Percentiles rank a stretch among this genome's conserved stretches.
Conservation (phyloP, 2,888 invertebrate species). For the Chelonus formosanus region DNA sequence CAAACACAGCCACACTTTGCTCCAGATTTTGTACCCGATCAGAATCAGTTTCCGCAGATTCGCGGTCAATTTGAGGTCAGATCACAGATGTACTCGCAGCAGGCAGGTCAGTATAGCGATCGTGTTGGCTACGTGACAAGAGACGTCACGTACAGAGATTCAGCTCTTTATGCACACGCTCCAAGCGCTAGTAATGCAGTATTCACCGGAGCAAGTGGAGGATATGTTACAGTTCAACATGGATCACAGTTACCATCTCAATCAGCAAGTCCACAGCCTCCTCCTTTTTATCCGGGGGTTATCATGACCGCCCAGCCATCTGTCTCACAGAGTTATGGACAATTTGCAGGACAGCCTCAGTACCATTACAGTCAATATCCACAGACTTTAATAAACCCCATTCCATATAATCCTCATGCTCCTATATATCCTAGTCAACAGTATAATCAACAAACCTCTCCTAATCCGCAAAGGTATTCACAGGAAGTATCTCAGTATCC, state of each 20-base stretch:
- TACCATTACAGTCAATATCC: constrained; percentile 59
- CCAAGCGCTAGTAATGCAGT: constrained; percentile 52
- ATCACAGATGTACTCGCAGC: constrained; percentile 55
- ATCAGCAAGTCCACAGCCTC: constrained; percentile 56
- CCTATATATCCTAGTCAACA: constrained; percentile 55
- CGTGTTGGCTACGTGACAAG: constrained; percentile 58
- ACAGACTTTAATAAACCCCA: constrained; percentile 58
- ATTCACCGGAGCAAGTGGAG: constrained; percentile 51
- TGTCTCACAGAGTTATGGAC: constrained; percentile 48
- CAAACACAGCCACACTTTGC: constrained; percentile 59
- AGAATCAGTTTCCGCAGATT: constrained; percentile 56
- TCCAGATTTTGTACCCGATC: constrained; percentile 51
- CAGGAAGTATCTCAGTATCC: constrained; percentile 60
- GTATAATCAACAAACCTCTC: constrained; percentile 54
- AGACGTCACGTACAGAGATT: constrained; percentile 56
- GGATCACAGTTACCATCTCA: constrained; percentile 53
- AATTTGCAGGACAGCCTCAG: constrained; percentile 47
- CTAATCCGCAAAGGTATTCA: constrained; percentile 60
- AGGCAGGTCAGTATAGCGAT: constrained; percentile 52
- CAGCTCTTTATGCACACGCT: constrained; percentile 47
- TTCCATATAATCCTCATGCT: constrained; percentile 54
- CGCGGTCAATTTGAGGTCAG: constrained; percentile 56
- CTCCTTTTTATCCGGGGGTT: constrained; percentile 51
- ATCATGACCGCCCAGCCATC: constrained; percentile 49
- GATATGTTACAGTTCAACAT: constrained; percentile 57